Conservation (phyloP, 2,888 invertebrate species). For the Drosophila colorata region DNA sequence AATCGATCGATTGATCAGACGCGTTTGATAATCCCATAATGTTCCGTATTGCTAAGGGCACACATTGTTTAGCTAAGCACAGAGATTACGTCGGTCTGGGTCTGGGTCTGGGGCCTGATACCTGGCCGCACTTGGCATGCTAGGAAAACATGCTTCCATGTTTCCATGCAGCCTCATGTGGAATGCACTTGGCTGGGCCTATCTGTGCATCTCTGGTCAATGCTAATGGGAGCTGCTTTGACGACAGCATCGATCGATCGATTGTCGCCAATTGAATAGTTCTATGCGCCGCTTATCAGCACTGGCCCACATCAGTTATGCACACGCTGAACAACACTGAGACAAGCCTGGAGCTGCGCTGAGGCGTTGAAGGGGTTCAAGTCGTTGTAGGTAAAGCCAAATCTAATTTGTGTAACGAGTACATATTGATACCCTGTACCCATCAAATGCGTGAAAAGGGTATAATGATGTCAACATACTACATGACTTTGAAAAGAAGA, state of each 20-base stretch:
- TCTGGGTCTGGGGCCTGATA: constrained; percentile 1
- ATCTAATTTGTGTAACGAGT: constrained; percentile 5
- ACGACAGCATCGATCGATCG: constrained; percentile 31
- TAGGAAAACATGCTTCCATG: constrained; percentile 45
- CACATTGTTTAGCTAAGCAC: not conserved
- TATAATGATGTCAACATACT: not conserved
- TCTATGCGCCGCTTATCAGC: constrained; percentile 40
- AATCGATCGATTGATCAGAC: constrained; percentile 25
- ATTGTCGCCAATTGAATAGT: constrained; percentile 32
- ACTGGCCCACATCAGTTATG: constrained; percentile 13
- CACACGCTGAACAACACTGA: not conserved
- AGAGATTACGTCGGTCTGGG: constrained; percentile 1
- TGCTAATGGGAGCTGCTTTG: constrained; percentile 46
- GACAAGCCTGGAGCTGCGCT: not conserved
- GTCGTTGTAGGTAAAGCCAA: constrained; percentile 2
- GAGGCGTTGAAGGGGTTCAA: not conserved
- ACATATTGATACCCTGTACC: not conserved
- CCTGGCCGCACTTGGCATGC: constrained; percentile 18
- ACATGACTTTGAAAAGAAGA: no score
- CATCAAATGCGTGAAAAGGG: not conserved
- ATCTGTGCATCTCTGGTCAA: constrained; percentile 44
- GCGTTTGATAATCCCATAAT: constrained; percentile 22
- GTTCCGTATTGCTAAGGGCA: constrained; percentile 5
- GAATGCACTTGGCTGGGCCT: constrained; percentile 22
- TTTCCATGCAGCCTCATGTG: constrained; percentile 37